Evolutionary conservation across 2,113 vertebrate genomes (phyloP), one percentile per base, ranked within the genome.

Genomic region (Lontra canadensis): DNA sequence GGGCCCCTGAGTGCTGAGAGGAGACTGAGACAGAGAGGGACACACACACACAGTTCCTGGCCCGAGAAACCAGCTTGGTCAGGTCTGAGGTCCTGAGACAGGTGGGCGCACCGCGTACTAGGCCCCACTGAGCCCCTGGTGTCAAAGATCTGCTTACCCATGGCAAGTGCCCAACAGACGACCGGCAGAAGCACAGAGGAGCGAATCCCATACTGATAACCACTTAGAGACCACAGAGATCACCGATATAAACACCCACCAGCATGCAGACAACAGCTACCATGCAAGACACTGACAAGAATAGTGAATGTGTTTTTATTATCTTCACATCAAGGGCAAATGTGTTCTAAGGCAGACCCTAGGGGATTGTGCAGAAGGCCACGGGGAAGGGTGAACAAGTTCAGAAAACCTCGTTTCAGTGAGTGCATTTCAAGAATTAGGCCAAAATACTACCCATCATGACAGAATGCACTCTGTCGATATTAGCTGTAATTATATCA

Each of bases 361-460:
- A 49, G 34, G 14, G 82, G 73, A 85, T 1, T 65, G 52, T 79
- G 14, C 91, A 57, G 74, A 92, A 80, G 29, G 91, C 71, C 88
- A 29, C 6, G 0, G 39, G 29, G 74, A 17, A 17, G 7, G 10
- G 49, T 39, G 39, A 87, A 21, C 55, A 63, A 92, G 61, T 39
- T 67, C 39, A 6, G 26, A 61, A 87, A 79, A 79, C 11, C n/a
- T 79, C 86, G 63, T 80, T 23, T 73, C 93, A 65, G n/a, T 61
- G 65, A 94, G 31, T 1, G 23, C 83, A 90, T 90, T 84, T 95
- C 47, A 67, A 73, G 87, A 94, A 87, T 80, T 25, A 88, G 31
- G 90, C 67, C 85, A 65, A 61, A 94, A 78, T 34, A 74, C 59
- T 88, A 47, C 69, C 78, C 67, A 93, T 73, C 13, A 39, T 11